Conservation (phyloP, 2,888 invertebrate species). For the Nesidiocoris tenuis region DNA sequence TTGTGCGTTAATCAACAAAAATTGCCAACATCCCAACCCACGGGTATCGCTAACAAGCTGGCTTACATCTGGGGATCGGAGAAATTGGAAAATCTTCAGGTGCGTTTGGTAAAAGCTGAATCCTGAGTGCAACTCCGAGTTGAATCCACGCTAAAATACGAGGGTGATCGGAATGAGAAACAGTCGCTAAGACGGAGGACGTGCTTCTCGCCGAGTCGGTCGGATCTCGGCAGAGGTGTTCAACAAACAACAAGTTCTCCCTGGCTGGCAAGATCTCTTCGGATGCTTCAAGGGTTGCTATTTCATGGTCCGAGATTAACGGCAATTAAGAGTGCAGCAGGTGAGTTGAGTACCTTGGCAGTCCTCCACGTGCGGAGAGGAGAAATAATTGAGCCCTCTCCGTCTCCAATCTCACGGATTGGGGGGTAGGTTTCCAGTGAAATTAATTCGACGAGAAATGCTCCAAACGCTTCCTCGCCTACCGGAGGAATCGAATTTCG, state of each 20-base stretch:
- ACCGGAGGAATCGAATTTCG: constrained; percentile 30
- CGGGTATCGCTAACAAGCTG: too few relatives aligned
- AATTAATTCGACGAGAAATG: constrained; percentile 27
- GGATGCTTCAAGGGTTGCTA: neutral
- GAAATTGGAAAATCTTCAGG: too few relatives aligned
- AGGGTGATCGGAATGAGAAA: constrained; percentile 3
- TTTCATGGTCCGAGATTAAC: constrained; percentile 19
- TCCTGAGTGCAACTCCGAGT: neutral
- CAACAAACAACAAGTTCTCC: constrained; percentile 20
- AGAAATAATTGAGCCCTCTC: neutral
- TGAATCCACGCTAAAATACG: neutral
- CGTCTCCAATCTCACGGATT: neutral
- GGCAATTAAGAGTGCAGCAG: constrained; percentile 33
- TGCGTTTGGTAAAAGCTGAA: too few relatives aligned
- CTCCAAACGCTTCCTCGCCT: constrained; percentile 13
- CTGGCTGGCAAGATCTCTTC: neutral
- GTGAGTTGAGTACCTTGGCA: neutral
- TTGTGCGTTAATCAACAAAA: too few relatives aligned
- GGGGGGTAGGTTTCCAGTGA: constrained; percentile 2
- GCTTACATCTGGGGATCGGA: too few relatives aligned
- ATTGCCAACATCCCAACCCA: too few relatives aligned
- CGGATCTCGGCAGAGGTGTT: constrained; percentile 9
- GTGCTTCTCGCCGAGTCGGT: constrained; percentile 7
- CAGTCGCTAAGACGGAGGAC: constrained; percentile 24
- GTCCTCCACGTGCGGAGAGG: neutral